These are phyloP conservation scores for Meloidogyne chitwoodi DNA, from an alignment of 1,140 invertebrate genomes.

Conservation along the genomic window DNA sequence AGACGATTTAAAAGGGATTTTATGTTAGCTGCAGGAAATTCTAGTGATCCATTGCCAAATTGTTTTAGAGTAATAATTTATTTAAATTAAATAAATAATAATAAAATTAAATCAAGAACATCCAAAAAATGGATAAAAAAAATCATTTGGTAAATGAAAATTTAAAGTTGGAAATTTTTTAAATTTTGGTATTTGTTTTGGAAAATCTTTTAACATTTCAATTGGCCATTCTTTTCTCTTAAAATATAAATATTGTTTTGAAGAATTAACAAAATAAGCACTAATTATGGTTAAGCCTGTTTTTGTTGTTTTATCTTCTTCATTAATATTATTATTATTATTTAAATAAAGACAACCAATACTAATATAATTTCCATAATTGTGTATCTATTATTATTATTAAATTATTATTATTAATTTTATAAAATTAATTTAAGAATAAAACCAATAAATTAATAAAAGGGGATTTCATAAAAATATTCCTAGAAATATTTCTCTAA, in stretches of 20 bases:
- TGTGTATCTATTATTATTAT: neutral
- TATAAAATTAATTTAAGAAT: neutral
- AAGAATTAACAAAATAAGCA: neutral
- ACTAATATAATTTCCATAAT: neutral
- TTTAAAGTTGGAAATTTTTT: constrained; percentile 20
- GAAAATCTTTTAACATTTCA: neutral
- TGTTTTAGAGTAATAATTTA: constrained; percentile 48
- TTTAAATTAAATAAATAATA: constrained; percentile 2
- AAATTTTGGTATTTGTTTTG: neutral
- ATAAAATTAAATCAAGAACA: too few relatives aligned
- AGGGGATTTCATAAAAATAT: too few relatives aligned
- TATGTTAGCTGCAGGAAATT: constrained; percentile 50
- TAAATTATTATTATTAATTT: too few relatives aligned
- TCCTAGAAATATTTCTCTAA: too few relatives aligned
- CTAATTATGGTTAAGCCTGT: neutral
- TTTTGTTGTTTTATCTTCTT: neutral
- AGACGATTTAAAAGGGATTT: constrained; percentile 51
- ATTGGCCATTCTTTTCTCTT: neutral
- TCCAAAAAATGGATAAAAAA: constrained; percentile 33
- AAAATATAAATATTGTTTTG: neutral
- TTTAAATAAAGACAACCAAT: neutral
- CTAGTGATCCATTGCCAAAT: constrained; percentile 49
- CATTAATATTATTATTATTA: neutral
- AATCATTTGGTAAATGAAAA: constrained; percentile 20
- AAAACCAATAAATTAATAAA: too few relatives aligned